Evolutionary conservation across 1,140 invertebrate species (phyloP), one percentile per base, ranked within the genome.

Genomic region (Drosophila virilis): DNA sequence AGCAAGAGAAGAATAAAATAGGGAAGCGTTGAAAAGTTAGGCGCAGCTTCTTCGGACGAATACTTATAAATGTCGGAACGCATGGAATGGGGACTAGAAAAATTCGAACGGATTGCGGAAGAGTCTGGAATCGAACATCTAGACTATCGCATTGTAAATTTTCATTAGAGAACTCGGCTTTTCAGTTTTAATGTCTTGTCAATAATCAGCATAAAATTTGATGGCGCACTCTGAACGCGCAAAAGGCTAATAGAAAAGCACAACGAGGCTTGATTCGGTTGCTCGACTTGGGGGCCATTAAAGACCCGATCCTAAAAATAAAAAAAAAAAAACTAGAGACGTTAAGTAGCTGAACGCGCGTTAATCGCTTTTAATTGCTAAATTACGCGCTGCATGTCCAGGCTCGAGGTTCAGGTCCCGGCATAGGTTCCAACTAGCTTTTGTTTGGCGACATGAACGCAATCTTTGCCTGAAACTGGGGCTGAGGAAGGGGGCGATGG

Each of bases 291-390:
- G 40, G 33, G 17, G n/a, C 35, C 40, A 62, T 84, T 67, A 80
- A 84, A 70, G 50, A 45, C 46, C 33, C 59, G 61, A 80, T 84
- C 75, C 83, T 22, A 22, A 54, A 50, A 9, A 15, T 22, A 8
- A 6, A 28, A 28, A 10, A 10, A 48, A 2, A 28, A 28, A 12
- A 48, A 10, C 37, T 3, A 35, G 10, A 79, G 77, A 77, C 74
- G 77, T 70, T 88, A 79, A 86, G 83, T 79, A 77, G 78, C 57
- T 67, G 64, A 52, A 48, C 35, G 75, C 69, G 76, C 83, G 83
- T 88, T 88, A 89, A 89, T 89, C 84, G 84, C 84, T 89, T 89
- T 89, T 89, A 89, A 89, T 89, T 89, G 84, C 85, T 89, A 89
- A 89, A 89, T 89, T 89, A 89, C 84, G 84, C 84, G 57, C 84